A percentile compares a stretch with the other conserved stretches of the same genome.
Conservation (phyloP, 1,140 invertebrate species). For the Dendroctonus valens region DNA sequence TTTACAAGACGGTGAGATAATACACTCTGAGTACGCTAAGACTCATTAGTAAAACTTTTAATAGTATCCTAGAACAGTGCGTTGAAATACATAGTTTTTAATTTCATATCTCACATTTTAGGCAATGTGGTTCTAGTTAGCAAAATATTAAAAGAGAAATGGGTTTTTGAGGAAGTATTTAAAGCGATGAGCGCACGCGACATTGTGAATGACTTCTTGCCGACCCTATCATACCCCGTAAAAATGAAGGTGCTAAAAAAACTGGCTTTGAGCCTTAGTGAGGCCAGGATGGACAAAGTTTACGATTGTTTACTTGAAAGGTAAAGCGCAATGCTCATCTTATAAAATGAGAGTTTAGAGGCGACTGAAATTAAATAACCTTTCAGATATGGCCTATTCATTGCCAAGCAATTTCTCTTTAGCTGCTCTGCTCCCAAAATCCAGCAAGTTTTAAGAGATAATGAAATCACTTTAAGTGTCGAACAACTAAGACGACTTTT, state of each 20-base stretch:
- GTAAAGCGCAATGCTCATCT: neutral
- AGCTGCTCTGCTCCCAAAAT: slow-evolving; percentile 18
- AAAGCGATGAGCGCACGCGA: neutral
- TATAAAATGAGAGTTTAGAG: neutral
- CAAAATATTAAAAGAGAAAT: slow-evolving; percentile 23
- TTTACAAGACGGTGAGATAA: too few species aligned
- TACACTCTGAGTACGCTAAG: too few species aligned
- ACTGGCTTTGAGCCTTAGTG: slow-evolving; percentile 6
- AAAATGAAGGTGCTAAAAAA: slow-evolving; percentile 20
- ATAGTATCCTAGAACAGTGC: too few species aligned
- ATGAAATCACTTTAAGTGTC: slow-evolving; percentile 6
- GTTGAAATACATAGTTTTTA: slow-evolving; percentile 3
- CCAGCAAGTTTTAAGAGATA: slow-evolving; percentile 1
- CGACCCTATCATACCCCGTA: slow-evolving; percentile 5
- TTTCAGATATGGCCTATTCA: slow-evolving; percentile 25
- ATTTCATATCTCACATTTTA: slow-evolving; percentile 17
- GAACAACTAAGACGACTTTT: slow-evolving; percentile 23
- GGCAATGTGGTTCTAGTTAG: slow-evolving; percentile 14
- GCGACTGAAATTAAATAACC: neutral
- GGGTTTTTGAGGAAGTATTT: slow-evolving; percentile 20
- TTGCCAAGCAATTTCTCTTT: slow-evolving; percentile 14
- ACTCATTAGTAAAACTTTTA: too few species aligned
- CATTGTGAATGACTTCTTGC: slow-evolving; percentile 12
- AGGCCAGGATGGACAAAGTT: slow-evolving; percentile 15
- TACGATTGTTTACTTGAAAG: slow-evolving; percentile 10